A percentile compares a stretch with the other conserved stretches of the same genome.
These are phyloP conservation scores for Rhyacichthys aspro DNA, from an alignment of 2,797 vertebrate species.

Conservation along the genomic window DNA sequence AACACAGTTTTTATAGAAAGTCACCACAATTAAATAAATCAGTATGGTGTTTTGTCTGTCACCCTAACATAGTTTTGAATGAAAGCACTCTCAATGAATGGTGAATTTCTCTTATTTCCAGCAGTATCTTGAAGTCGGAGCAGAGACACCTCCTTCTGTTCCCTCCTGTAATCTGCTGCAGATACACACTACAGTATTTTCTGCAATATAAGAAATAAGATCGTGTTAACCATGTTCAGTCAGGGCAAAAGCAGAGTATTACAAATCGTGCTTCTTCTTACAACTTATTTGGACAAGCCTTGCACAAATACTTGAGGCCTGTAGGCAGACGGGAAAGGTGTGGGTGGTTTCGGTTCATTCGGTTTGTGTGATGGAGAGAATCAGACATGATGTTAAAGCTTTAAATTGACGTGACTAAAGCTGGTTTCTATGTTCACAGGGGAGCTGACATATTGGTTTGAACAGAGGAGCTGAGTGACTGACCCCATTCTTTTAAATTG, in stretches of 20 bases:
- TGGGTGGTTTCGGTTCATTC: conserved; percentile 37
- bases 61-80: too few species aligned
- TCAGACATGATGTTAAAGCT: conserved; percentile 11
- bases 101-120: too few species aligned
- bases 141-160: conserved; percentile 14
- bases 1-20: too few species aligned
- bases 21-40: too few species aligned
- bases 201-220: too few species aligned
- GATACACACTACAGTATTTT: not conserved
- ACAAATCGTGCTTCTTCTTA: not conserved
- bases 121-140: conserved; percentile 21
- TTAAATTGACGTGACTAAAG: conserved; percentile 27
- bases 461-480: conserved; percentile 51
- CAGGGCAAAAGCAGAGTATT: not conserved
- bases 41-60: too few species aligned
- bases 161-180: conserved; percentile 9
- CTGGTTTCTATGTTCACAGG: conserved; percentile 61
- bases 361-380: conserved; percentile 8
- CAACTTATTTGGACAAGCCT: not conserved
- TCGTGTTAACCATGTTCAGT: too few species aligned
- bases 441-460: conserved; percentile 61
- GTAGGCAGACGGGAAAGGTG: not conserved
- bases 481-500: conserved; percentile 49
- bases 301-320: conserved; percentile 1
- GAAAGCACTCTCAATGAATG: too few species aligned